These are phyloP conservation scores for Eristalis intricaria DNA, from an alignment of 2,888 invertebrate species.

Conservation along the genomic window DNA sequence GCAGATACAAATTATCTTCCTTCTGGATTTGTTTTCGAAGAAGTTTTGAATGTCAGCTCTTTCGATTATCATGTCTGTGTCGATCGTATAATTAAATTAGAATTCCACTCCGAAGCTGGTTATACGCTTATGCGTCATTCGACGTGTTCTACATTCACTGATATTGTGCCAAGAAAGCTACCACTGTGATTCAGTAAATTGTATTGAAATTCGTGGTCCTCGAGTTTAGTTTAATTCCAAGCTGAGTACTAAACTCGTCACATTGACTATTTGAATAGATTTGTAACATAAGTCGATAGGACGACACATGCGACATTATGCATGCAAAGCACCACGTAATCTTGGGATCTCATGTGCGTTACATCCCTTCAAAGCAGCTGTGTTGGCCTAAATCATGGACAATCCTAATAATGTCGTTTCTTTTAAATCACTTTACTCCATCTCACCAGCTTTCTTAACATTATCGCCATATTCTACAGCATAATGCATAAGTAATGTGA, in stretches of 20 bases:
- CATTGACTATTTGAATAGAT: not conserved
- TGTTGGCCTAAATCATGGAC: not conserved
- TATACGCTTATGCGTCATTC: not conserved
- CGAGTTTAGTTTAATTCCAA: not conserved
- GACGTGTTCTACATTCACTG: not conserved
- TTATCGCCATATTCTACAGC: constrained; percentile 15
- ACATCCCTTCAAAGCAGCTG: not conserved
- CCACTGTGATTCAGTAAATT: not conserved
- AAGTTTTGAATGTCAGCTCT: not conserved
- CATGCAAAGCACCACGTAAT: not conserved
- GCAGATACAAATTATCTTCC: too few species aligned
- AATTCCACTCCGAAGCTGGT: not conserved
- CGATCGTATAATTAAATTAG: not conserved
- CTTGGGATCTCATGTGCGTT: not conserved
- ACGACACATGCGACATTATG: not conserved
- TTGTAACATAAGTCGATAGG: not conserved
- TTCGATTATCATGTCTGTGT: not conserved
- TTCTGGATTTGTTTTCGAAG: not conserved
- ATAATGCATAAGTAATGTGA: constrained; percentile 57
- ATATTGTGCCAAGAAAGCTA: not conserved
- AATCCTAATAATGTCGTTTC: constrained; percentile 42
- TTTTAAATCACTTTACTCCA: constrained; percentile 46
- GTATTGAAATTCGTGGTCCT: not conserved
- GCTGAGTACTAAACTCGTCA: not conserved
- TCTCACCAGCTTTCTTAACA: constrained; percentile 3